A percentile compares a stretch with the other conserved stretches of the same genome.
phyloP scores from a whole-genome alignment of 2,113 vertebrate genomes.

The Eclectus roratus region DNA sequence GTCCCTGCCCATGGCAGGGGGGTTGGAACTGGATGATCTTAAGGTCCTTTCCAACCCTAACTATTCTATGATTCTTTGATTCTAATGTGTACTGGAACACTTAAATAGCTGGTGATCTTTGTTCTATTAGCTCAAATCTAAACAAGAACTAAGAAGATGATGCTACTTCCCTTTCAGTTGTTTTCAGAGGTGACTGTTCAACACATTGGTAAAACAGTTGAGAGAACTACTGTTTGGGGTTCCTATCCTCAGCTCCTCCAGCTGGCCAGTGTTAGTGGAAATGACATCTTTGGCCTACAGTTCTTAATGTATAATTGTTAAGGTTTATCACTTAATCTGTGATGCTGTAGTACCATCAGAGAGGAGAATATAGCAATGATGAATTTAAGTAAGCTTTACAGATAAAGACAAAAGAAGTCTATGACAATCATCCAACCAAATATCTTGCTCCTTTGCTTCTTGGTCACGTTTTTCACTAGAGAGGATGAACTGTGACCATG shows the following conservation, averaged over 20 bases:
- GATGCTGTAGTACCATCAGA: background rate
- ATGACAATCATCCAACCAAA: background rate
- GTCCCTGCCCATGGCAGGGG: too few relatives aligned
- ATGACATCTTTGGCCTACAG: slow-evolving; percentile 10
- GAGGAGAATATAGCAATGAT: background rate
- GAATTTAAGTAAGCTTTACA: background rate
- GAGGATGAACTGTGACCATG: background rate
- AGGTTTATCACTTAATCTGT: background rate
- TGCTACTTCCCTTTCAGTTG: background rate
- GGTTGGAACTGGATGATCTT: too few relatives aligned
- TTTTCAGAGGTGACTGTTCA: background rate
- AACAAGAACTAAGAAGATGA: background rate
- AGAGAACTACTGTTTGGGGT: background rate
- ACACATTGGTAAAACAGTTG: background rate
- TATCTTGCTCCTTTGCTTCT: slow-evolving; percentile 15
- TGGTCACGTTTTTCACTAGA: background rate
- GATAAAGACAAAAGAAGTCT: background rate
- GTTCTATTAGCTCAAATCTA: background rate
- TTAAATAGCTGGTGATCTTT: background rate
- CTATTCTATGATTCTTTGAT: too few relatives aligned
- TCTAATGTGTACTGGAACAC: background rate
- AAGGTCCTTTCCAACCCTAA: too few relatives aligned
- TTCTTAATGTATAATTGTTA: background rate
- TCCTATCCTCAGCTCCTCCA: background rate
- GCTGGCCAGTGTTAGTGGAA: slow-evolving; percentile 20